Percentiles rank a stretch among this genome's conserved stretches.
These are phyloP conservation scores for Anas bahamensis DNA, from an alignment of 2,797 vertebrate species.

Conservation along the genomic window DNA sequence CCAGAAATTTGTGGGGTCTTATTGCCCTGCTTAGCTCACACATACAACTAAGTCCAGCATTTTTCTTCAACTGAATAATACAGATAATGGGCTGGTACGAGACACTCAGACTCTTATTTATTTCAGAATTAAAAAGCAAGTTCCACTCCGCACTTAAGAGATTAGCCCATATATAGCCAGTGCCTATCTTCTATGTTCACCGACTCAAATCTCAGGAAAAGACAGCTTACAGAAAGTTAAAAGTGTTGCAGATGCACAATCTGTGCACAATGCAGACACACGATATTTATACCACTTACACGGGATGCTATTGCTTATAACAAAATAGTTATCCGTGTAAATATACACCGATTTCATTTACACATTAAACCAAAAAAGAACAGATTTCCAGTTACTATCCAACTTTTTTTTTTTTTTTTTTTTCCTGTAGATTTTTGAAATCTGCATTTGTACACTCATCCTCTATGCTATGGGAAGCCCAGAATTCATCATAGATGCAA, in stretches of 20 bases:
- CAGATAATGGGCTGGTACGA: conserved; percentile 34
- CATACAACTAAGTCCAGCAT: background rate
- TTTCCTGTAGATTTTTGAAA: conserved; percentile 23
- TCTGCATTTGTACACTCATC: conserved; percentile 30
- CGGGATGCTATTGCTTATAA: background rate
- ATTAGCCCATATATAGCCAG: conserved; percentile 29
- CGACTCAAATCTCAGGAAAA: conserved; percentile 44
- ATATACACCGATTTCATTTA: background rate
- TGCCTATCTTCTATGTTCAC: background rate
- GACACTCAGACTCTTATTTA: conserved; percentile 27
- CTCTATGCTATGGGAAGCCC: background rate
- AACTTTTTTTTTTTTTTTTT: background rate
- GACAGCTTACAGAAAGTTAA: conserved; percentile 29
- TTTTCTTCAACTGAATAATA: conserved; percentile 38
- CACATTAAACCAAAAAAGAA: conserved; percentile 17
- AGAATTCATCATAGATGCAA: conserved; percentile 34
- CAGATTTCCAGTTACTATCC: conserved; percentile 23
- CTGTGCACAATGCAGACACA: background rate
- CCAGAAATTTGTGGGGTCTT: background rate
- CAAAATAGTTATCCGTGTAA: background rate
- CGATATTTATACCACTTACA: background rate
- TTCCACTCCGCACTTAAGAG: background rate
- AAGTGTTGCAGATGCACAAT: conserved; percentile 42
- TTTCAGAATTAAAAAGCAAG: conserved; percentile 47
- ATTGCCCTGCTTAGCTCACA: background rate